Conservation (phyloP, 2,888 invertebrate genomes). For the Hetaerina titia region DNA sequence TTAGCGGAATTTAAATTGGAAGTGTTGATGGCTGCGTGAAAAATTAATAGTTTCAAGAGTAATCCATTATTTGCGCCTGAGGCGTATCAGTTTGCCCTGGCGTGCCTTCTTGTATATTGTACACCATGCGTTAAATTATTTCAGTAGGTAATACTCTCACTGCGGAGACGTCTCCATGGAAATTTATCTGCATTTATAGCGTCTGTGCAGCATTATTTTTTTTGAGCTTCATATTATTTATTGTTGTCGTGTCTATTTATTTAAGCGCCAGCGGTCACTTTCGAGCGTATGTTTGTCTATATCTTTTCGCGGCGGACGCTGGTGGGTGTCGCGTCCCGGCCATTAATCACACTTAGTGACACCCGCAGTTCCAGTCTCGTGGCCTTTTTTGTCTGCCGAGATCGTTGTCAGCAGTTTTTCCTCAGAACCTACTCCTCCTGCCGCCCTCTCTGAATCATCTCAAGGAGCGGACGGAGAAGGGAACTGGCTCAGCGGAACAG, state of each 20-base stretch:
- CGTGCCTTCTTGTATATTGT: no score
- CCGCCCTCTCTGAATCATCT: not conserved
- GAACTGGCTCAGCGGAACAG: slow-evolving; percentile 17
- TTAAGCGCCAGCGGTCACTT: not conserved
- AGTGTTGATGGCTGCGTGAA: no score
- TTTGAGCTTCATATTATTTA: not conserved
- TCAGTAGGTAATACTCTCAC: no score
- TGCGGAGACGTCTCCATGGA: no score
- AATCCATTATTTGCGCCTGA: no score
- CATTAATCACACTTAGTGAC: slow-evolving; percentile 17
- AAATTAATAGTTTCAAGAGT: no score
- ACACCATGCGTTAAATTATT: no score
- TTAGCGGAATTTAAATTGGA: no score
- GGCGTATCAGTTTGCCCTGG: no score
- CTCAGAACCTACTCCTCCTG: not conserved
- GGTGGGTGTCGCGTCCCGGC: not conserved
- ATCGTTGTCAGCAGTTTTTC: slow-evolving; percentile 17
- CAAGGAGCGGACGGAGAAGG: not conserved
- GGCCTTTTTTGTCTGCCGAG: not conserved
- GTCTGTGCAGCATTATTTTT: not conserved
- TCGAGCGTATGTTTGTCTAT: not conserved
- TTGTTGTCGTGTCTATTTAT: not conserved
- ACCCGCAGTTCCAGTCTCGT: slow-evolving; percentile 17
- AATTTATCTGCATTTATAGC: no score
- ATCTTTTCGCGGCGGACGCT: not conserved